phyloP scores from a whole-genome alignment of 64 coral and sea anemone species.

The Montipora efflorescens region DNA sequence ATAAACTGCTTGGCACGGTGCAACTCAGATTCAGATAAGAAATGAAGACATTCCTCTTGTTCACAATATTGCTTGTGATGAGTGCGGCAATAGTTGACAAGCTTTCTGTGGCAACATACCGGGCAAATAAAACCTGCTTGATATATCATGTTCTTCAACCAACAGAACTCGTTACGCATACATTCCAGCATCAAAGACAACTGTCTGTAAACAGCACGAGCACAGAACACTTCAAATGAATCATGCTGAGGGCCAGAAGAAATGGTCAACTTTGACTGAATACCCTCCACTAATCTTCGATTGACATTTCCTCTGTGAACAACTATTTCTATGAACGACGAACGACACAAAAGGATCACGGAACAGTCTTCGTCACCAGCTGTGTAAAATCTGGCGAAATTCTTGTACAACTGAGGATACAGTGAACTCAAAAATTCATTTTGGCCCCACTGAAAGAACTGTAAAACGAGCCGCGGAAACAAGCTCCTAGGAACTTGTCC shows the following conservation, averaged over 20 bases:
- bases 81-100: neutral
- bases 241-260: neutral
- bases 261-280: neutral
- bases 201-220: slow-evolving; percentile 14
- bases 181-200: neutral
- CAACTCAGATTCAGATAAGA: slow-evolving; percentile 21
- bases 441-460: too few relatives aligned
- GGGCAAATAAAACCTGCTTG: neutral
- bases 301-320: slow-evolving; percentile 10
- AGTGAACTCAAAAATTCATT: too few relatives aligned
- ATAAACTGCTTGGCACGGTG: neutral
- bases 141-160: slow-evolving; percentile 20
- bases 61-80: neutral
- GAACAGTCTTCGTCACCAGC: slow-evolving; percentile 19
- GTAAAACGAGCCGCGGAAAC: too few relatives aligned
- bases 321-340: slow-evolving; percentile 6
- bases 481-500: too few relatives aligned
- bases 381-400: slow-evolving; percentile 24
- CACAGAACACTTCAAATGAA: neutral
- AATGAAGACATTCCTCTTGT: slow-evolving; percentile 33
- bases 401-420: too few relatives aligned
- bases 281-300: neutral
- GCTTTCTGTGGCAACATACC: neutral
- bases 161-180: slow-evolving; percentile 27
- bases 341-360: slow-evolving; percentile 14